A percentile compares a stretch with the other conserved stretches of the same genome.
Evolutionary conservation across 2,113 vertebrate species (phyloP).

Genomic region (Oncorhynchus gorbuscha): DNA sequence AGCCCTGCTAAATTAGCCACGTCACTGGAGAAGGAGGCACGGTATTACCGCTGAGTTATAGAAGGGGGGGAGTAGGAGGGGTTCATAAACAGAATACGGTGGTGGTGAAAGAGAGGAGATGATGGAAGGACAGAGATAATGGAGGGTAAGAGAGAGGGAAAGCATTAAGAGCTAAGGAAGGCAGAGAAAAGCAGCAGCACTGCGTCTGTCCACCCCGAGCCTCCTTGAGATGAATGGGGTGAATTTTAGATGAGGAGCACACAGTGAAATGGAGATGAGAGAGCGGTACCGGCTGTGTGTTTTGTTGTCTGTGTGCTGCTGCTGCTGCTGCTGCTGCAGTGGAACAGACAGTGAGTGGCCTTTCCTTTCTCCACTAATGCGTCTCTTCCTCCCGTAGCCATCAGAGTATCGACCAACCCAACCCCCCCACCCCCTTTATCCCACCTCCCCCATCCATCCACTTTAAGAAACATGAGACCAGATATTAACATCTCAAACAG

Average conservation of each 20-base stretch:
- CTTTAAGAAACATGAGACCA: constrained; percentile 19
- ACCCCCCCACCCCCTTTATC: neutral
- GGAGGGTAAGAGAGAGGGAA: neutral
- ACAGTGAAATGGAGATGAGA: too few relatives aligned
- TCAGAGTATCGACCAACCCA: constrained; percentile 60
- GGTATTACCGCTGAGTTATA: too few relatives aligned
- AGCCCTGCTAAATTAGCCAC: too few relatives aligned
- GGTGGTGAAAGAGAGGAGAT: neutral
- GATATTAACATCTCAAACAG: constrained; percentile 39
- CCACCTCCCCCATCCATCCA: constrained; percentile 25
- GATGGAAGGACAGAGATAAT: neutral
- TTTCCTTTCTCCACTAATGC: constrained; percentile 67
- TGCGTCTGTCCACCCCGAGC: too few relatives aligned
- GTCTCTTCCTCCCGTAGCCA: constrained; percentile 61
- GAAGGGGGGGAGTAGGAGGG: neutral
- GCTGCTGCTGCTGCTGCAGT: constrained; percentile 26
- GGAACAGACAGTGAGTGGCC: constrained; percentile 45
- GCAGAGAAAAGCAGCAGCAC: too few relatives aligned
- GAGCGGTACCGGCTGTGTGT: too few relatives aligned
- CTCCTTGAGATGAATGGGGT: too few relatives aligned
- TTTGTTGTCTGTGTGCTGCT: too few relatives aligned
- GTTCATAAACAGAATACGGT: neutral
- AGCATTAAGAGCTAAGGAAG: too few relatives aligned
- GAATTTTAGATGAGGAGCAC: too few relatives aligned
- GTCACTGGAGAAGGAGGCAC: neutral